These are phyloP conservation scores for Metopia argyrocephala DNA, from an alignment of 2,888 invertebrate species.

Conservation along the genomic window DNA sequence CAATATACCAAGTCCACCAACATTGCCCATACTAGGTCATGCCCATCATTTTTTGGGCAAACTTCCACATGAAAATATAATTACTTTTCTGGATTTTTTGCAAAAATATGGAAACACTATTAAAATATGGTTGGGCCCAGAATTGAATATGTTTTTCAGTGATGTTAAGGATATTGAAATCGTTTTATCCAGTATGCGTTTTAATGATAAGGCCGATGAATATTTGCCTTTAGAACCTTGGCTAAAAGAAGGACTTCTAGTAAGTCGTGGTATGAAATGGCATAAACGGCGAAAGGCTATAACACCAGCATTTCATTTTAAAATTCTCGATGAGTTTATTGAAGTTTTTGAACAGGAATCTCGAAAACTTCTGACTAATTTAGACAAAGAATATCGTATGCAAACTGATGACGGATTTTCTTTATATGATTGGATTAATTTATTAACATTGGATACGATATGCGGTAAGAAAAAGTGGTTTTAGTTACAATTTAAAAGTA, in stretches of 20 bases:
- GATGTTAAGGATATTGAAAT: constrained; percentile 73
- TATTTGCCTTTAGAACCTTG: constrained; percentile 79
- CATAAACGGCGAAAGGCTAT: constrained; percentile 83
- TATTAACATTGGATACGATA: constrained; percentile 82
- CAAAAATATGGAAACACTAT: constrained; percentile 70
- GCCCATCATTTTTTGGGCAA: constrained; percentile 79
- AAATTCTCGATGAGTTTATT: constrained; percentile 86
- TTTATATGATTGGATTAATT: constrained; percentile 82
- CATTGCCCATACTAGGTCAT: constrained; percentile 80
- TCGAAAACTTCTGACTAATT: constrained; percentile 80
- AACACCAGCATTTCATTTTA: constrained; percentile 90
- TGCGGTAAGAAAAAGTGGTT: constrained; percentile 79
- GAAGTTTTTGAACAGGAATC: constrained; percentile 84
- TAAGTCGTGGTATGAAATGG: constrained; percentile 78
- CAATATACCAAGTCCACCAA: constrained; percentile 75
- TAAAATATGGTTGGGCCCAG: constrained; percentile 75
- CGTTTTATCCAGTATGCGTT: constrained; percentile 74
- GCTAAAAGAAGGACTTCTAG: constrained; percentile 81
- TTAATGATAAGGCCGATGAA: constrained; percentile 80
- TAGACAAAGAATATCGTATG: constrained; percentile 79
- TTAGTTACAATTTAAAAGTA: background rate
- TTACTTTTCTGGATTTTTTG: constrained; percentile 75
- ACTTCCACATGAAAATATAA: constrained; percentile 74
- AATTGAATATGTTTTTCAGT: constrained; percentile 72
- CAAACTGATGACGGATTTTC: constrained; percentile 81